A percentile compares a stretch with the other conserved stretches of the same genome.
phyloP scores from a whole-genome alignment of 2,113 vertebrate genomes.

The Colistium nudipinnis region DNA sequence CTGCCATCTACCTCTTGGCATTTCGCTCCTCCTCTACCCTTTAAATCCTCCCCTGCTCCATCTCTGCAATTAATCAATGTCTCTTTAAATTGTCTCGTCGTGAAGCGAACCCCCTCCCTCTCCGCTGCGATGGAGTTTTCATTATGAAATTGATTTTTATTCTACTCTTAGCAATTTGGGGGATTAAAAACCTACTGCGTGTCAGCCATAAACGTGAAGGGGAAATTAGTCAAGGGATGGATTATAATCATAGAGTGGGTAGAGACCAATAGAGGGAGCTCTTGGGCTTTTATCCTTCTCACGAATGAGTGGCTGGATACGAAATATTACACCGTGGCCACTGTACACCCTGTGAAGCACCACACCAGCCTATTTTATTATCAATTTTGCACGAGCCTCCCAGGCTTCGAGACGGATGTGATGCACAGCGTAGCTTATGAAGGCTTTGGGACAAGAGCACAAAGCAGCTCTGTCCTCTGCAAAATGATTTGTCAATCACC shows the following conservation, averaged over 20 bases:
- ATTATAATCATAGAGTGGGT: neutral
- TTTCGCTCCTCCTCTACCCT: neutral
- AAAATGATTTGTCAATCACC: constrained; percentile 16
- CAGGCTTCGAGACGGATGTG: constrained; percentile 11
- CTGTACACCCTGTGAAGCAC: constrained; percentile 19
- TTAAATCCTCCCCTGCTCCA: neutral
- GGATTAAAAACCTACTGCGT: neutral
- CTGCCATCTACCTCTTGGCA: neutral
- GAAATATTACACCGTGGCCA: constrained; percentile 48
- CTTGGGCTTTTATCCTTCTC: constrained; percentile 7
- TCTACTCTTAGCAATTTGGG: constrained; percentile 9
- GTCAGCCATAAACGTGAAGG: neutral
- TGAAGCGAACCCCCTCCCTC: neutral
- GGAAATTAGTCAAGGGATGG: neutral
- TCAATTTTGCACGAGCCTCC: constrained; percentile 10
- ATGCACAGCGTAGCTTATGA: neutral
- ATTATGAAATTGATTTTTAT: neutral
- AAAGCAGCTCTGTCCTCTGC: constrained; percentile 18
- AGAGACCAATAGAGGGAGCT: constrained; percentile 67
- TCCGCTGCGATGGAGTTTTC: constrained; percentile 1
- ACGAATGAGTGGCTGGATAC: constrained; percentile 35
- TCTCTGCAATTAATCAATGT: neutral
- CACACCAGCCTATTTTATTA: constrained; percentile 24
- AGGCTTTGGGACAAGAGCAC: neutral
- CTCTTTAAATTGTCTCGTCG: neutral